Conservation (phyloP, 2,113 vertebrate species). For the Cryptomyrus ogoouensis region DNA sequence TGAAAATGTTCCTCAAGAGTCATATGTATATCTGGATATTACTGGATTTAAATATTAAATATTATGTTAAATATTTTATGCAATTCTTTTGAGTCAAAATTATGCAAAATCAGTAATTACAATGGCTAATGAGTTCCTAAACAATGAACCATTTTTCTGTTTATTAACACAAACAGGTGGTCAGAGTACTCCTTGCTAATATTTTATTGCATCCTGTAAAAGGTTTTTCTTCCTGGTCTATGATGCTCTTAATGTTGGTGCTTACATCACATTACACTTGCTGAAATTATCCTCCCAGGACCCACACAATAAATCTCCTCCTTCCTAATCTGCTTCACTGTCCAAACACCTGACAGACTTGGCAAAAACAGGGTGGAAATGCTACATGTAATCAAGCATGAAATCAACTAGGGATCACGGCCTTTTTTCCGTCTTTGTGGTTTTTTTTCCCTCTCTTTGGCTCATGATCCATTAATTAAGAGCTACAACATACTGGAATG, state of each 20-base stretch:
- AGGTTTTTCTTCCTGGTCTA: conserved; percentile 40
- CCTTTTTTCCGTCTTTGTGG: not conserved
- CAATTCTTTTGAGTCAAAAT: not conserved
- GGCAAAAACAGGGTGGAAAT: conserved; percentile 22
- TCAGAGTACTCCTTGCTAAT: conserved; percentile 33
- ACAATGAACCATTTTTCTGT: conserved; percentile 48
- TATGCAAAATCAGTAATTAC: not conserved
- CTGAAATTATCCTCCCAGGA: conserved; percentile 48
- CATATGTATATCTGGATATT: not conserved
- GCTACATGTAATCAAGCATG: conserved; percentile 24
- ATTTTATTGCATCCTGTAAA: conserved; percentile 53
- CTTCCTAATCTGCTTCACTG: conserved; percentile 41
- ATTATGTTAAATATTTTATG: not conserved
- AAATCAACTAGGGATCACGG: conserved; percentile 21
- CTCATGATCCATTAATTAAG: conserved; percentile 41
- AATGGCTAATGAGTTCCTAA: conserved; percentile 42
- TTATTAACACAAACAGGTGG: conserved; percentile 42
- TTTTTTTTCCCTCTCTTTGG: conserved; percentile 7
- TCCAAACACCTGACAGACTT: conserved; percentile 47
- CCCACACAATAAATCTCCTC: conserved; percentile 30
- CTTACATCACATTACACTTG: conserved; percentile 62
- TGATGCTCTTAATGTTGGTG: conserved; percentile 48
- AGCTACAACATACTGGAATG: conserved; percentile 50
- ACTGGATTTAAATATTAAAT: not conserved
- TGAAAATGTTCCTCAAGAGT: not conserved